Conservation (phyloP, 92 coral and sea anemone species). For the Zoanthus solanderi region DNA sequence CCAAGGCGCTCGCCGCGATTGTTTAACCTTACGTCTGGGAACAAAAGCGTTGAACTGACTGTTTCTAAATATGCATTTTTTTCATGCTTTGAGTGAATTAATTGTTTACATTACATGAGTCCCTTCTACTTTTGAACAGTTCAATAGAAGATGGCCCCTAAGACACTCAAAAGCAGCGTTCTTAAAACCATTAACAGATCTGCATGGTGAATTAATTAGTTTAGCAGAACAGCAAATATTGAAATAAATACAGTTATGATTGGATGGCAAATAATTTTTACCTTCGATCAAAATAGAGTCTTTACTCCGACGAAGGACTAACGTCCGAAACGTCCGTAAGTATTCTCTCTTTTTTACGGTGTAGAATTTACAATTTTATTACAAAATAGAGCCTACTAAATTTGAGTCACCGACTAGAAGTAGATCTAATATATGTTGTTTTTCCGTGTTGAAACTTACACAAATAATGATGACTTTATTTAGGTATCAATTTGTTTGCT, state of each 20-base stretch:
- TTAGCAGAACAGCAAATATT: constrained; percentile 38
- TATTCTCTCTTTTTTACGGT: too few relatives aligned
- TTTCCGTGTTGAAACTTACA: constrained; percentile 39
- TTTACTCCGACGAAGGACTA: too few relatives aligned
- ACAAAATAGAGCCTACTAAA: constrained; percentile 38
- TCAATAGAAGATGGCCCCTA: constrained; percentile 32
- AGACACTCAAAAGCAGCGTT: constrained; percentile 41
- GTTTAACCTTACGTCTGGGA: constrained; percentile 42
- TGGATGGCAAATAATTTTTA: constrained; percentile 44
- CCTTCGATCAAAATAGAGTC: constrained; percentile 10
- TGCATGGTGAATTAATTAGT: constrained; percentile 16
- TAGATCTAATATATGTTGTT: constrained; percentile 48
- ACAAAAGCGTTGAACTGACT: constrained; percentile 8
- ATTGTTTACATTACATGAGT: not conserved
- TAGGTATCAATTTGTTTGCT: too few relatives aligned
- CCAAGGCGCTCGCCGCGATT: constrained; percentile 49
- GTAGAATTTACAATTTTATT: not conserved
- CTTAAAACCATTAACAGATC: constrained; percentile 35
- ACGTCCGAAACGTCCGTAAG: too few relatives aligned
- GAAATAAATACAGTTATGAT: constrained; percentile 42
- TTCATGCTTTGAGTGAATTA: not conserved
- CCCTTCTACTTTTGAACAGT: not conserved
- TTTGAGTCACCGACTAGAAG: constrained; percentile 30
- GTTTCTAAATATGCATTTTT: not conserved
- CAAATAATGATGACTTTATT: not conserved